phyloP scores from a whole-genome alignment of 1,140 invertebrate genomes.

The Drosophila kanapiae region DNA sequence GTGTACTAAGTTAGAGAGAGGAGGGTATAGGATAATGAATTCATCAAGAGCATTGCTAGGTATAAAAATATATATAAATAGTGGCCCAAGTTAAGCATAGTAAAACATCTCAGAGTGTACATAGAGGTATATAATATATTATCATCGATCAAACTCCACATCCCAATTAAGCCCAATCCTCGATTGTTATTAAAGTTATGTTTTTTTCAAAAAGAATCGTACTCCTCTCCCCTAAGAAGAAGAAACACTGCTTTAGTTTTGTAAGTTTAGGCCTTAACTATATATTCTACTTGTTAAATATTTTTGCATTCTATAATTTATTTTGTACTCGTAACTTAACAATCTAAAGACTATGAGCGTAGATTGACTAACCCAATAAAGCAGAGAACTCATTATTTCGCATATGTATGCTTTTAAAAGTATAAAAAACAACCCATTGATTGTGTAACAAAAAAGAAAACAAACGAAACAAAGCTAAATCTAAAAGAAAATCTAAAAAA shows the following conservation, averaged over 20 bases:
- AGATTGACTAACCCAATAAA: constrained; percentile 74
- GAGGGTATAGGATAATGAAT: constrained; percentile 63
- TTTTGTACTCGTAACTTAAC: constrained; percentile 67
- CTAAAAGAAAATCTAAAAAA: constrained; percentile 47
- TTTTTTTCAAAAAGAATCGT: constrained; percentile 9
- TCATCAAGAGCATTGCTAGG: constrained; percentile 15
- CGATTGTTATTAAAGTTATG: constrained; percentile 22
- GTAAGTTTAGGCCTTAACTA: constrained; percentile 35
- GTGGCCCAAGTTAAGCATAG: constrained; percentile 11
- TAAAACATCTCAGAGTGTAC: constrained; percentile 37
- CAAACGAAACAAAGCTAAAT: constrained; percentile 32
- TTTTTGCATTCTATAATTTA: constrained; percentile 79
- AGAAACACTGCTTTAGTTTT: constrained; percentile 21
- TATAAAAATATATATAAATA: constrained; percentile 11
- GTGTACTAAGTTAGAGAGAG: constrained; percentile 37
- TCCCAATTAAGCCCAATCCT: constrained; percentile 2
- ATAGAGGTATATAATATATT: constrained; percentile 9
- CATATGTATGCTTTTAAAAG: constrained; percentile 67
- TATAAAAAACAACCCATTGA: constrained; percentile 30
- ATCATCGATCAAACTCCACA: neutral
- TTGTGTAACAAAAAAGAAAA: constrained; percentile 50
- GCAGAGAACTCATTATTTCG: constrained; percentile 62
- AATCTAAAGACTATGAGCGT: constrained; percentile 76
- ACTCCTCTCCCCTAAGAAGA: constrained; percentile 2
- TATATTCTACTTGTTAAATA: constrained; percentile 44